These are phyloP conservation scores for Microplitis manilae DNA, from an alignment of 2,888 invertebrate species.

Conservation along the genomic window DNA sequence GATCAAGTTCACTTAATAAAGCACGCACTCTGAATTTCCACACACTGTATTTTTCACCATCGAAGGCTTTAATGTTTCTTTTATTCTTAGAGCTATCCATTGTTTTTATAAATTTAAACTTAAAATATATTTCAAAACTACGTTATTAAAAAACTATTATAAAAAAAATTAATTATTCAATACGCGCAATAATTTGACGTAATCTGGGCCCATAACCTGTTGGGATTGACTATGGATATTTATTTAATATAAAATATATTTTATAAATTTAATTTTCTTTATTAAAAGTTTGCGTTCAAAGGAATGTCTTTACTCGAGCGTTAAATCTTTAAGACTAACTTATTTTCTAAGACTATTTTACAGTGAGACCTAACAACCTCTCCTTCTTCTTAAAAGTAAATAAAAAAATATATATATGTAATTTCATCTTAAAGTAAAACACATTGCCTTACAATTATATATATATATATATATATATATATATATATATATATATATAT, in stretches of 20 bases:
- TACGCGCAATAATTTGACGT: neutral
- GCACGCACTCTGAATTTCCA: neutral
- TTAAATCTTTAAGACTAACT: no score
- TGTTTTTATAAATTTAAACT: neutral
- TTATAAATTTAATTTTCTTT: neutral
- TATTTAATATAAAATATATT: neutral
- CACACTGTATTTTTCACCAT: slow-evolving; percentile 8
- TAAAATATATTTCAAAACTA: neutral
- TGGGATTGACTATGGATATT: neutral
- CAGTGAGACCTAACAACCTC: no score
- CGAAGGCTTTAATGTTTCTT: neutral
- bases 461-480: no score
- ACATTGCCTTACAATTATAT: no score
- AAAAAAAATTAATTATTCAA: neutral
- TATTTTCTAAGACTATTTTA: no score
- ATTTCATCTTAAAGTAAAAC: no score
- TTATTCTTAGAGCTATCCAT: neutral
- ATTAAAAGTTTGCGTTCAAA: no score
- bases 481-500: no score
- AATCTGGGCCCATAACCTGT: neutral
- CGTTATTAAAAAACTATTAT: neutral
- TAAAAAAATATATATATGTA: no score
- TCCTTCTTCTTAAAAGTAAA: no score
- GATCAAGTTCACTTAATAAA: slow-evolving; percentile 15
- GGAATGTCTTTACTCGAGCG: no score